phyloP scores from a whole-genome alignment of 2,113 vertebrate genomes.

The Tilapia sparmanii region DNA sequence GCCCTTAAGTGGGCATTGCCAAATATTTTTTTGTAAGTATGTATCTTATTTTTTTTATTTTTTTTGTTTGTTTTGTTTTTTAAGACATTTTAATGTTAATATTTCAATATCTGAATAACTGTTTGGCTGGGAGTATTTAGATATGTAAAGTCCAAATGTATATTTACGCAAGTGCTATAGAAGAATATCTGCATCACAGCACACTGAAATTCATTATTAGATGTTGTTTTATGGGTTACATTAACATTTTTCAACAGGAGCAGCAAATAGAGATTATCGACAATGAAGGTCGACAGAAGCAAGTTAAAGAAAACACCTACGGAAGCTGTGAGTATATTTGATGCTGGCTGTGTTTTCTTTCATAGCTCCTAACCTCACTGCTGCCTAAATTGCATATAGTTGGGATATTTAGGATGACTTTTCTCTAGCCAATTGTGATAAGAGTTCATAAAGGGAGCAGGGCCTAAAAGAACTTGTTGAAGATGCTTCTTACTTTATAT shows the following conservation, averaged over 20 bases:
- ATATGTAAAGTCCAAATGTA: not conserved
- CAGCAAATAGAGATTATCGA: slow-evolving; percentile 72
- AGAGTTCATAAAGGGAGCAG: not conserved
- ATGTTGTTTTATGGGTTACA: not conserved
- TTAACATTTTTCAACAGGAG: slow-evolving; percentile 54
- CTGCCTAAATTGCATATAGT: not conserved
- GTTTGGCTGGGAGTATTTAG: not conserved
- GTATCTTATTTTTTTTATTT: not conserved
- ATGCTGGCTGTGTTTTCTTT: not conserved
- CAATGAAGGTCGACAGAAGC: slow-evolving; percentile 96
- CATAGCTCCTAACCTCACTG: not conserved
- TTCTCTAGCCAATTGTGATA: not conserved
- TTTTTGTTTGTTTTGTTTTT: fast-evolving
- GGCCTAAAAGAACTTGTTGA: not conserved
- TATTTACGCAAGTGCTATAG: not conserved
- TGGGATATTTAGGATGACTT: not conserved
- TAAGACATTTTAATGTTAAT: not conserved
- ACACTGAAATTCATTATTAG: not conserved
- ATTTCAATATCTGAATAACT: not conserved
- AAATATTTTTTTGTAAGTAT: slow-evolving; percentile 70
- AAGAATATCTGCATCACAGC: not conserved
- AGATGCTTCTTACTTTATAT: not conserved
- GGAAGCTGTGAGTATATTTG: slow-evolving; percentile 83
- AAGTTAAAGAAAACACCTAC: slow-evolving; percentile 96
- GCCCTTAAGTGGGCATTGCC: slow-evolving; percentile 69